Conservation (phyloP, 2,888 invertebrate species). For the Coelogynopora nodosa region DNA sequence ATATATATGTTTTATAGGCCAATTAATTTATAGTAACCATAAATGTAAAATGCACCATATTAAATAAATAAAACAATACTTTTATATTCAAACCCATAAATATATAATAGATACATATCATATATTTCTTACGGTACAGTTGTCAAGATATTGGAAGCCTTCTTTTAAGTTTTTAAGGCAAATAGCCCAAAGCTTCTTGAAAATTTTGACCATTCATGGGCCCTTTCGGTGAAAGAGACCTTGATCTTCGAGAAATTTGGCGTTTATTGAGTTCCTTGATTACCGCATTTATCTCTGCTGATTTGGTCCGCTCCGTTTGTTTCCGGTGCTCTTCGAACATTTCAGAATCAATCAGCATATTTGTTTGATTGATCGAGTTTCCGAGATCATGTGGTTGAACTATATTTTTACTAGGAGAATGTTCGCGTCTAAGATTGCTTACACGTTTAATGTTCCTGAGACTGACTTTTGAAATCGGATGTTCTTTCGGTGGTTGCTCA, state of each 20-base stretch:
- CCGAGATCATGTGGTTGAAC: too few relatives aligned
- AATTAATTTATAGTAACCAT: too few relatives aligned
- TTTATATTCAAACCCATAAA: too few relatives aligned
- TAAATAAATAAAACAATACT: too few relatives aligned
- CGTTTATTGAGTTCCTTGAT: neutral
- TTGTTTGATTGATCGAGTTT: neutral
- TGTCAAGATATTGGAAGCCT: too few relatives aligned
- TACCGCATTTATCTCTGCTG: neutral
- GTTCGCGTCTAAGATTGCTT: neutral
- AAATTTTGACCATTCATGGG: neutral
- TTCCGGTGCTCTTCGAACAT: neutral
- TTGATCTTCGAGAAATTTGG: neutral
- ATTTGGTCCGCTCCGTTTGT: neutral
- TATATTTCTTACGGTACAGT: too few relatives aligned
- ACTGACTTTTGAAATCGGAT: neutral
- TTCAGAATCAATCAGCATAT: neutral
- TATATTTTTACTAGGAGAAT: neutral
- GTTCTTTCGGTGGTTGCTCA: neutral
- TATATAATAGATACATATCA: too few relatives aligned
- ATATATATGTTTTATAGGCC: too few relatives aligned
- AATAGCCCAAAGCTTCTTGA: neutral
- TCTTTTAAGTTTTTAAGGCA: too few relatives aligned
- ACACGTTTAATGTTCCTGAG: neutral
- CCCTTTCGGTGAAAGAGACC: neutral
- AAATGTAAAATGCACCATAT: too few relatives aligned